Evolutionary conservation across 2,113 vertebrate genomes (phyloP).

Genomic region (Zosterops borbonicus): DNA sequence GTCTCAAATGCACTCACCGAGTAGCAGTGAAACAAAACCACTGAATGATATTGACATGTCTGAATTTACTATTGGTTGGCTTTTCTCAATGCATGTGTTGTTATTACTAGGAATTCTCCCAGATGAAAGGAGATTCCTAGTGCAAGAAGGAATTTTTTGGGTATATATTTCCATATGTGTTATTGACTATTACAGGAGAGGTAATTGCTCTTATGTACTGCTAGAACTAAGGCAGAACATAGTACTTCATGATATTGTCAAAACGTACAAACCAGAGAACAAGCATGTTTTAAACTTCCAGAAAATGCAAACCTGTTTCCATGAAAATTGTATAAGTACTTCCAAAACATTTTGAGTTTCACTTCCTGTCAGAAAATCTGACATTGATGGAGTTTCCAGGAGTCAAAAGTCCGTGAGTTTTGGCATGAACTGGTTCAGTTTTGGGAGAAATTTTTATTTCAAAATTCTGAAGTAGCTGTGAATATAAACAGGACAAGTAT

Average conservation of each 20-base stretch:
- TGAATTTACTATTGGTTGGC: neutral
- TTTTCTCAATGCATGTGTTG: neutral
- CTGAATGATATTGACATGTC: neutral
- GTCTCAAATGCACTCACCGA: neutral
- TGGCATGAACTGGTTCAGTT: conserved; percentile 77
- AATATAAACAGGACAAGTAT: conserved; percentile 5
- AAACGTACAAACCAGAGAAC: neutral
- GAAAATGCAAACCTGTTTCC: neutral
- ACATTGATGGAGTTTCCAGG: conserved; percentile 80
- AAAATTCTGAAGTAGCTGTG: conserved; percentile 88
- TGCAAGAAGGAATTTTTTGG: neutral
- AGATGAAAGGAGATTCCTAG: neutral
- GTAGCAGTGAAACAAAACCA: neutral
- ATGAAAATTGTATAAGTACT: neutral
- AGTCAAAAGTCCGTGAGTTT: conserved; percentile 87
- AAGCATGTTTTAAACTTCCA: neutral
- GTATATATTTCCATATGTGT: neutral
- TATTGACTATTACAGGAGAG: neutral
- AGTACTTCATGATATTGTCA: neutral
- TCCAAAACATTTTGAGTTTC: neutral
- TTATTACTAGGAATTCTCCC: neutral
- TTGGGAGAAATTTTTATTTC: conserved; percentile 78
- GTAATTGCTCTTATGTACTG: neutral
- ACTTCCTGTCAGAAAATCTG: conserved; percentile 80
- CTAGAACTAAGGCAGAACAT: neutral